Base-by-base conservation (phyloP, 2,113 vertebrate genomes). In the Phalacrocorax aristotelis region DNA sequence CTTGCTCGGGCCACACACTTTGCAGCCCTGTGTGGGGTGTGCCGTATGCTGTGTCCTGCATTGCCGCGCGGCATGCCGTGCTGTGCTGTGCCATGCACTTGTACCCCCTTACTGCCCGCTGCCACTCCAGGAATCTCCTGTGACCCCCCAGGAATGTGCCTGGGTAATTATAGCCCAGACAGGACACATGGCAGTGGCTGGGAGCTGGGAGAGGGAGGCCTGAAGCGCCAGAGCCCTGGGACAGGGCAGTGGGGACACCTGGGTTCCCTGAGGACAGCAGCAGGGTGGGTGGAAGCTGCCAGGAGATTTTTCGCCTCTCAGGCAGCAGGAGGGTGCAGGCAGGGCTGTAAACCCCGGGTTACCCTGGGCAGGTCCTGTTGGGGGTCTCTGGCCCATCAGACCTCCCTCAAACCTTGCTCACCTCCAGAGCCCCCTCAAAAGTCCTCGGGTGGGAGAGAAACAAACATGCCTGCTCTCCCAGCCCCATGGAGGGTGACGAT, bases 111-210 rank as follows among this genome's bases (percentile, higher is more conserved):
- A 90, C 95, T 88, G 92, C 90, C 83, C n/a, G 66, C 75, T 6
- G 21, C 66, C 2, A 79, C 83, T 57, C 70, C 19, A 12, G 61
- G 36, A 58, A 76, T 83, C 86, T 90, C 64, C 83, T 88, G 68
- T 96, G 96, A 96, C 95, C 68, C 89, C 55, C 46, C 40, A 40
- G 89, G 95, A 96, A 97, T 95, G 94, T 22, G 83, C 6, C 51
- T 0, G 64, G 80, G 77, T 96, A 96, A 95, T 95, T 96, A 97
- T 96, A 97, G 95, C 79, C 55, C 6, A 0, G 58, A 42, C 0
- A 0, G 83, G 81, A 83, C 96, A 97, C 94, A 95, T 96, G 96
- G 64, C 49, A 27, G 0, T 3, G 6, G 74, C 9, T 6, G 12
- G 34, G 64, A 81, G 69, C 87, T 21, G 51, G 23, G 78, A 93